Evolutionary conservation across 2,888 invertebrate genomes (phyloP).

Genomic region (Adineta ricciae): DNA sequence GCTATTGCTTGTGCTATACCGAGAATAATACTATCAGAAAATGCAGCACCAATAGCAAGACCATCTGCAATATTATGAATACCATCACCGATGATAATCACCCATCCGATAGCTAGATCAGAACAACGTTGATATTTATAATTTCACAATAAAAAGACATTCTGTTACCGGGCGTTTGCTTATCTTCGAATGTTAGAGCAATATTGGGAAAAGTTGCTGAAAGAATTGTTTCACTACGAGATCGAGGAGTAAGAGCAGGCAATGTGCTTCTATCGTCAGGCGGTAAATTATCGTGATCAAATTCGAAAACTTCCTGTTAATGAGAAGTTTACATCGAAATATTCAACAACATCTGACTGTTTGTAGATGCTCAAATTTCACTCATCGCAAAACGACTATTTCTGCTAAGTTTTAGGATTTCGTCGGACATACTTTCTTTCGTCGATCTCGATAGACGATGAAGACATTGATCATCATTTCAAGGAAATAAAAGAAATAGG

Average conservation of each 20-base stretch:
- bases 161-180: background rate
- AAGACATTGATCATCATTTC: background rate
- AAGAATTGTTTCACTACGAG: background rate
- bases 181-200: background rate
- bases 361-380: no score
- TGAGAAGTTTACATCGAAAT: background rate
- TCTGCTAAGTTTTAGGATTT: no score
- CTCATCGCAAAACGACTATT: no score
- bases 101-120: slow-evolving; percentile 36
- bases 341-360: no score
- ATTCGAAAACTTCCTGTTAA: background rate
- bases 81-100: slow-evolving; percentile 51
- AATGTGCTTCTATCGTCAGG: background rate
- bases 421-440: background rate
- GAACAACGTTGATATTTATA: background rate
- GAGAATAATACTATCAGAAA: slow-evolving; percentile 40
- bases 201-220: background rate
- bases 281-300: background rate
- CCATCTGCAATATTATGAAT: slow-evolving; percentile 53
- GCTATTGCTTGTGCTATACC: slow-evolving; percentile 51
- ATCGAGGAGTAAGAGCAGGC: background rate
- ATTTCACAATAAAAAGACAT: background rate
- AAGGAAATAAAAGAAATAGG: background rate
- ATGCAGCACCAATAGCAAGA: slow-evolving; percentile 51
- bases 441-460: background rate